Conservation (phyloP, 1,140 invertebrate species). For the Lerema accius region DNA sequence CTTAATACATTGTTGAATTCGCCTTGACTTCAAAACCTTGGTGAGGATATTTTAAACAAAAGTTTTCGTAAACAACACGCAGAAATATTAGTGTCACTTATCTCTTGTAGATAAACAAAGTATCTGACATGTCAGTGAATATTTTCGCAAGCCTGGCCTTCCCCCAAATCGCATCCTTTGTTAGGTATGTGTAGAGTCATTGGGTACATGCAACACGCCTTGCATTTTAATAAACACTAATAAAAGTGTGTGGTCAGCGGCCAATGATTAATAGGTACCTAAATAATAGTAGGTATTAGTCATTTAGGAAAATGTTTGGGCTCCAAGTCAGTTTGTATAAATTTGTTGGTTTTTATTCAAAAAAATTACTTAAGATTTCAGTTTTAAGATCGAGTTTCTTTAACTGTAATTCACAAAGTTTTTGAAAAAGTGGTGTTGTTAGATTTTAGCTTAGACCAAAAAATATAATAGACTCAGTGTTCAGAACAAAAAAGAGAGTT, state of each 20-base stretch:
- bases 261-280: no score
- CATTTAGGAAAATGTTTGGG: no score
- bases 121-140: background rate
- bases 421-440: no score
- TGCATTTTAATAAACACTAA: conserved; percentile 2
- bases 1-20: background rate
- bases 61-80: background rate
- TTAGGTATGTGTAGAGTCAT: background rate
- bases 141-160: conserved; percentile 11
- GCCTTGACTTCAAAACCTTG: background rate
- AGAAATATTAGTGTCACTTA: background rate
- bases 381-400: no score
- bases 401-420: no score
- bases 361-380: no score
- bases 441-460: no score
- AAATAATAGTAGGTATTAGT: no score
- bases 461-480: no score
- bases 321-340: no score
- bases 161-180: conserved; percentile 2
- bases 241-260: background rate
- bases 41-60: background rate
- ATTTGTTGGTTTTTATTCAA: no score
- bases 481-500: no score
- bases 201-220: background rate
- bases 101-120: background rate